These are phyloP conservation scores for Adelphocoris suturalis DNA, from an alignment of 2,888 invertebrate genomes.

Conservation along the genomic window DNA sequence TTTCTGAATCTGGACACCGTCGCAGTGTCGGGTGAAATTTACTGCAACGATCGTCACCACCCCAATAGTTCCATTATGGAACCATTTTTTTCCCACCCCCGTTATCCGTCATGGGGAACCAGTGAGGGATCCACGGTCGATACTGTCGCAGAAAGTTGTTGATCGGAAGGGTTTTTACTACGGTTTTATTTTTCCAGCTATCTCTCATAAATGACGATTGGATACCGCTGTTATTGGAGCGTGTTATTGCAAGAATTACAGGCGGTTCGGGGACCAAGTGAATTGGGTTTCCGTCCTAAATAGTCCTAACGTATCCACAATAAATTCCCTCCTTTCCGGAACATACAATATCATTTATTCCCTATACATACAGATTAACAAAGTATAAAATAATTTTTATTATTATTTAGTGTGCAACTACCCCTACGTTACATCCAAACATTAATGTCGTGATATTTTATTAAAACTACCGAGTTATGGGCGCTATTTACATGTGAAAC, in stretches of 20 bases:
- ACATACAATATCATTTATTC: neutral
- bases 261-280: neutral
- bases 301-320: neutral
- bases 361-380: no score
- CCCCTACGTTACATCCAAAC: no score
- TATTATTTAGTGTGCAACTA: no score
- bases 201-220: neutral
- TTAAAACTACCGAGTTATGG: no score
- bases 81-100: no score
- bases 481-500: no score
- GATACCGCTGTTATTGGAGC: neutral
- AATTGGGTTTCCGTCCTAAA: neutral
- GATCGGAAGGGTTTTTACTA: no score
- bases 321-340: neutral
- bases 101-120: no score
- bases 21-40: constrained; percentile 12
- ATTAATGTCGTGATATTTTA: no score
- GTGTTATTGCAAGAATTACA: neutral
- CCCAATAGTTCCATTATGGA: neutral
- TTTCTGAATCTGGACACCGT: neutral
- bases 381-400: no score
- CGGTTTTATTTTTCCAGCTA: neutral
- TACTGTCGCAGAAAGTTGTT: no score
- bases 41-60: neutral
- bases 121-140: no score